Evolutionary conservation across 2,113 vertebrate species (phyloP).

Genomic region (Sceloporus undulatus): DNA sequence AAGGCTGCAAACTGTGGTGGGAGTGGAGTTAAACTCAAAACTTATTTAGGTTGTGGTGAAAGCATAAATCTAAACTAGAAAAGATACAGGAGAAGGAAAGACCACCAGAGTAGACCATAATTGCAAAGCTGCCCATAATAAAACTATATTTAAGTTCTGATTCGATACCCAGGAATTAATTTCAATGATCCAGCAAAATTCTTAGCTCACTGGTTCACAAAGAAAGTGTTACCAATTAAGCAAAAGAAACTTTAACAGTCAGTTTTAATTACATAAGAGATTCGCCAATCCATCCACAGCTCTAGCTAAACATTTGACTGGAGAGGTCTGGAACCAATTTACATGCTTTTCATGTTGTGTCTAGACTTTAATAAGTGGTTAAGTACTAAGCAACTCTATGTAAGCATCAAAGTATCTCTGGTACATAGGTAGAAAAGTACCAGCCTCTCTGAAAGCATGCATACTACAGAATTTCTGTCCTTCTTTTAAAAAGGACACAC

Average conservation of each 20-base stretch:
- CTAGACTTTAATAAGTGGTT: conserved; percentile 98
- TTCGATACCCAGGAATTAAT: conserved; percentile 81
- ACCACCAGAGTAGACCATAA: conserved; percentile 84
- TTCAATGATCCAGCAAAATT: conserved; percentile 82
- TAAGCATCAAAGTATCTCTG: conserved; percentile 82
- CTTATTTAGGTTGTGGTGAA: conserved; percentile 84
- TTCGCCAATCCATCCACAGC: conserved; percentile 83
- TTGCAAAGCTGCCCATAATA: conserved; percentile 84
- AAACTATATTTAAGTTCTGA: conserved; percentile 82
- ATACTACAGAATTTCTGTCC: conserved; percentile 31
- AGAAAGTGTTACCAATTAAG: conserved; percentile 86
- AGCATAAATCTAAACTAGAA: conserved; percentile 85
- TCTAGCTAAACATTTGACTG: conserved; percentile 84
- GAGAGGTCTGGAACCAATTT: conserved; percentile 90
- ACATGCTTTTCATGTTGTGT: conserved; percentile 94
- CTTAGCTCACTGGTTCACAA: conserved; percentile 77
- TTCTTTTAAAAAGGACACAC: conserved; percentile 33
- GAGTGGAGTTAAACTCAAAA: conserved; percentile 79
- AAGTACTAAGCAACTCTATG: conserved; percentile 80
- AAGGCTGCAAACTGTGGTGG: conserved; percentile 66
- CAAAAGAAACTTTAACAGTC: conserved; percentile 84
- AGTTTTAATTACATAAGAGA: conserved; percentile 83
- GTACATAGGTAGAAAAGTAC: conserved; percentile 61
- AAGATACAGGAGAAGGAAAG: conserved; percentile 80
- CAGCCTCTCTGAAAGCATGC: conserved; percentile 45